Evolutionary conservation across 2,888 invertebrate genomes (phyloP).

Genomic region (Phasia obesa): DNA sequence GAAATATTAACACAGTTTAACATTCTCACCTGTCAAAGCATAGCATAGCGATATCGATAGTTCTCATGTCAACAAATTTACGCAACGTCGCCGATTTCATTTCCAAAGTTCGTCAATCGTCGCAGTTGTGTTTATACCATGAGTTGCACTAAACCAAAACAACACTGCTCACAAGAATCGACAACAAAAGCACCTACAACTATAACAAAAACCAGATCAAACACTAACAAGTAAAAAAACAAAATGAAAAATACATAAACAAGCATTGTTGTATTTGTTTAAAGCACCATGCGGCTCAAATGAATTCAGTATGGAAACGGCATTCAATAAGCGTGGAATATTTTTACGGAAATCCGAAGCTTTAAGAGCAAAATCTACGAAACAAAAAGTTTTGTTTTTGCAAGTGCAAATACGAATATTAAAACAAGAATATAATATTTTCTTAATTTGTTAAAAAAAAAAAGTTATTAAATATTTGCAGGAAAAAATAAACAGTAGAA

Average conservation of each 20-base stretch:
- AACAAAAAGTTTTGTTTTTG: no score
- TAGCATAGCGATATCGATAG: no score
- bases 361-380: conserved; percentile 32
- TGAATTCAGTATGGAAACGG: conserved; percentile 80
- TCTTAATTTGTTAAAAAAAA: neutral
- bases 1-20: no score
- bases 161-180: conserved; percentile 10
- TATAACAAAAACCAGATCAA: conserved; percentile 3
- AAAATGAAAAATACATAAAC: conserved; percentile 33
- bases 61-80: no score
- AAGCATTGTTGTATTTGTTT: conserved; percentile 49
- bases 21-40: no score
- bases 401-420: neutral
- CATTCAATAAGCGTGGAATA: conserved; percentile 77
- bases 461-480: conserved; percentile 8
- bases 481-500: conserved; percentile 15
- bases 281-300: conserved; percentile 61
- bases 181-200: neutral
- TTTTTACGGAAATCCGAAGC: conserved; percentile 62
- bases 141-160: conserved; percentile 12
- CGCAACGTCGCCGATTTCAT: no score
- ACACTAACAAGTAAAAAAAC: conserved; percentile 40
- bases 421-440: neutral
- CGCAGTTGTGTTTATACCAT: neutral
- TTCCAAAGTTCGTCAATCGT: no score